phyloP scores from a whole-genome alignment of 1,140 invertebrate genomes.

The Dreissena polymorpha region DNA sequence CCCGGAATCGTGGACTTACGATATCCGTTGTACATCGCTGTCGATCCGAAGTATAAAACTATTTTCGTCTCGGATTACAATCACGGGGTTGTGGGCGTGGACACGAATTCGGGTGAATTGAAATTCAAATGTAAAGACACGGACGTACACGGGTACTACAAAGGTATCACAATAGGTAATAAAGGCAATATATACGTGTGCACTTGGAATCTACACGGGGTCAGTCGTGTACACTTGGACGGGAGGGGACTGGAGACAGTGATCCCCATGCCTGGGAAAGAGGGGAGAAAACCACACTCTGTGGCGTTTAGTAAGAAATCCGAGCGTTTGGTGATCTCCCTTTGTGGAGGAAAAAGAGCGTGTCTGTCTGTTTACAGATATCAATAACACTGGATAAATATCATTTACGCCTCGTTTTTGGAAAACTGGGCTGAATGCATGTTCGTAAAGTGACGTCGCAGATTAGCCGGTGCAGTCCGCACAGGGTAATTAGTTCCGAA shows the following conservation, averaged over 20 bases:
- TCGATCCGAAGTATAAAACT: slow-evolving; percentile 34
- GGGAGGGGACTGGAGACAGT: slow-evolving; percentile 48
- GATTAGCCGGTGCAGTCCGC: no score
- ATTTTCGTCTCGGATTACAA: slow-evolving; percentile 48
- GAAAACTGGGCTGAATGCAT: no score
- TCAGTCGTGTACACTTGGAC: slow-evolving; percentile 41
- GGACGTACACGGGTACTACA: slow-evolving; percentile 50
- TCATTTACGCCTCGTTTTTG: no score
- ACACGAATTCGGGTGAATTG: slow-evolving; percentile 23
- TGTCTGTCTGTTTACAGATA: slow-evolving; percentile 37
- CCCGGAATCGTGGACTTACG: slow-evolving; percentile 44
- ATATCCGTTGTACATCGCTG: slow-evolving; percentile 39
- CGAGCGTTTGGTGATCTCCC: slow-evolving; percentile 17
- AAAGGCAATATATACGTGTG: slow-evolving; percentile 43
- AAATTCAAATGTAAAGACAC: slow-evolving; percentile 53
- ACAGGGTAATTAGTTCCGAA: no score
- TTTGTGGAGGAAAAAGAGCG: slow-evolving; percentile 37
- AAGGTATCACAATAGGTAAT: slow-evolving; percentile 36
- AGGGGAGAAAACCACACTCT: slow-evolving; percentile 39
- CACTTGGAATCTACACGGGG: slow-evolving; percentile 47
- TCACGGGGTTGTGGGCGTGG: slow-evolving; percentile 44
- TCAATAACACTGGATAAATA: slow-evolving; percentile 1
- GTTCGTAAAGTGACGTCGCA: no score
- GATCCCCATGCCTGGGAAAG: slow-evolving; percentile 44
- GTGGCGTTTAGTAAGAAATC: slow-evolving; percentile 43